Conservation (phyloP, 2,113 vertebrate species). For the Tetraodon nigroviridis region DNA sequence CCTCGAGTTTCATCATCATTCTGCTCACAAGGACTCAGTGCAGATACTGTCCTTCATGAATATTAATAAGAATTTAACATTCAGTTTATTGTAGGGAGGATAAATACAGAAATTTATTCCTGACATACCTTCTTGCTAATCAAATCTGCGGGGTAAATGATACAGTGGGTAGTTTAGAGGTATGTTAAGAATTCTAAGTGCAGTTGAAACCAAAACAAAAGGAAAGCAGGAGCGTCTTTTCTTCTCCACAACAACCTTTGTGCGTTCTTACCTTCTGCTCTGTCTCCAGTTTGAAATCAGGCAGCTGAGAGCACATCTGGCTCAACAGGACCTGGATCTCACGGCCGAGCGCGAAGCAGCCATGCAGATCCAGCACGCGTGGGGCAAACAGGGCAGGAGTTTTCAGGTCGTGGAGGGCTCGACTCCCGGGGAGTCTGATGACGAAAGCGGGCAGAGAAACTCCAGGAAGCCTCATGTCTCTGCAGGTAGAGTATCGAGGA, state of each 20-base stretch:
- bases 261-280: not conserved
- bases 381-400: constrained; percentile 83
- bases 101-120: not conserved
- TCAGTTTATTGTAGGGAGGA: not conserved
- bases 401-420: constrained; percentile 84
- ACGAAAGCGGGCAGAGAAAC: constrained; percentile 75
- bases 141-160: not conserved
- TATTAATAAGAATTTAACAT: constrained; percentile 11
- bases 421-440: constrained; percentile 80
- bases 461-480: constrained; percentile 71
- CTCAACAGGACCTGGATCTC: constrained; percentile 94
- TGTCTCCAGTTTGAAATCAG: constrained; percentile 89
- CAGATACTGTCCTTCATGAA: constrained; percentile 9
- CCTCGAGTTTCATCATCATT: not conserved
- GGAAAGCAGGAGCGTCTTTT: not conserved
- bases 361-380: constrained; percentile 84
- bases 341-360: constrained; percentile 90
- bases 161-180: no score
- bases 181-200: not conserved
- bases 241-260: not conserved
- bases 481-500: constrained; percentile 70
- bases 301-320: constrained; percentile 93
- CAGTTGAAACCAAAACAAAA: not conserved
- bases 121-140: not conserved
- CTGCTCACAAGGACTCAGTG: not conserved